Base-by-base conservation (phyloP, 2,888 invertebrate genomes). In the Apotomis betuletana region DNA sequence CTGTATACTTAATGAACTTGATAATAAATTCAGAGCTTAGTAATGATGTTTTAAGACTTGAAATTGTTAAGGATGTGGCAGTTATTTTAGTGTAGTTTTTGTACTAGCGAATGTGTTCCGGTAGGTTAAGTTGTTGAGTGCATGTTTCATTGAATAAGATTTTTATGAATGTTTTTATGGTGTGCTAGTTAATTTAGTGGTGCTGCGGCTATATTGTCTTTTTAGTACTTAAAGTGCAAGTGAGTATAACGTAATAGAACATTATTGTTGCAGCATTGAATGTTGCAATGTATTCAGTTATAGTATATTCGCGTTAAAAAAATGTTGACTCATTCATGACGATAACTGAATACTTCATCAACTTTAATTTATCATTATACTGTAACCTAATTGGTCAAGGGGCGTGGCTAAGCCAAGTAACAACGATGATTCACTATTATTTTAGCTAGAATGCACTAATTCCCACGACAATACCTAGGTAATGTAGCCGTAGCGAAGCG, bases 1-100 rank as follows among this genome's bases (percentile, higher is more conserved):
- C 75, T 81, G 75, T 81, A 78, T 80, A 81, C 77, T 77, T 83
- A 84, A 79, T 65, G 80, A 79, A 81, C 73, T 76, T 75, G 81
- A 85, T 85, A 87, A 87, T 85, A 86, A 87, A 77, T 81, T 80
- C 86, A 83, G 88, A 90, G 90, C 88, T 90, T 90, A 90, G 84
- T 77, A 63, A 75, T 76, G 68, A 76, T 74, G 75, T 78, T 79
- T 77, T 75, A 72, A 78, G 77, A 78, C 79, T 79, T 78, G 81
- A 74, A 78, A 79, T 81, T 80, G 79, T 72, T 63, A 68, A 68
- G 63, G 54, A 62, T 15, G 44, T 52, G 68, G 68, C 67, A 68
- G 68, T 72, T 71, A 63, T 68, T 68, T 68, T 72, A 72, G 68
- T 76, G 77, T 79, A 79, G 78, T 75, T 77, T 76, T 81, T 82